Base-by-base conservation (phyloP, 2,113 vertebrate species). In the Oncorhynchus mykiss region DNA sequence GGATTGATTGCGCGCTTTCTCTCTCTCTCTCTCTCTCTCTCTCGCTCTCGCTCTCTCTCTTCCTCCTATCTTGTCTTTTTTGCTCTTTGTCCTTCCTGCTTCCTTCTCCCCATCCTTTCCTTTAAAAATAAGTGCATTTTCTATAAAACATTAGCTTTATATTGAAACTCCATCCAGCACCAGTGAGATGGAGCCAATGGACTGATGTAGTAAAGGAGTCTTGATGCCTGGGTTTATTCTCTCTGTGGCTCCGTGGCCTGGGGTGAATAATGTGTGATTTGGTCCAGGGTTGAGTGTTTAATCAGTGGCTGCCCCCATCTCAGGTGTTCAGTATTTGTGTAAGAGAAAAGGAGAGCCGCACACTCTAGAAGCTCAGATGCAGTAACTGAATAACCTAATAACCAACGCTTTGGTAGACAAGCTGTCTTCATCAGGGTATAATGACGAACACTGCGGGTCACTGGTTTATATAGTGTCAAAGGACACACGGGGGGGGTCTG, bases 1-100 rank as follows among this genome's bases (percentile, higher is more conserved):
- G 94, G 89, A 91, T 92, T 96, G 91, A 82, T 78, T 68, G 29
- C 76, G 51, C 81, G 82, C 60, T 79, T 71, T 83, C 79, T 69
- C 34, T 65, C 80, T 83, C 86, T 88, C 71, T 77, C 71, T 76
- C 71, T 75, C 88, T 83, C 79, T 69, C 34, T 57, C 80, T 82
- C 86, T 88, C 71, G 75, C 71, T 74, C 88, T 85, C 82, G 79
- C 84, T 84, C 70, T 76, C 78, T 0, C 16, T 27, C 5, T 45
- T 0, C 78, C 8, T 6, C 31, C 31, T 34, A 34, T 34, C 31
- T 34, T 6, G 31, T 34, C 31, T 34, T 34, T 34, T 34, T 34
- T 34, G 31, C 31, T 34, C 31, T 34, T 34, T 34, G 31, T 34
- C 31, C 31, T 34, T 67, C 73, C 29, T 31, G 31, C 31, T 34